Evolutionary conservation across 2,797 vertebrate genomes (phyloP).

Genomic region (Natrix natrix): DNA sequence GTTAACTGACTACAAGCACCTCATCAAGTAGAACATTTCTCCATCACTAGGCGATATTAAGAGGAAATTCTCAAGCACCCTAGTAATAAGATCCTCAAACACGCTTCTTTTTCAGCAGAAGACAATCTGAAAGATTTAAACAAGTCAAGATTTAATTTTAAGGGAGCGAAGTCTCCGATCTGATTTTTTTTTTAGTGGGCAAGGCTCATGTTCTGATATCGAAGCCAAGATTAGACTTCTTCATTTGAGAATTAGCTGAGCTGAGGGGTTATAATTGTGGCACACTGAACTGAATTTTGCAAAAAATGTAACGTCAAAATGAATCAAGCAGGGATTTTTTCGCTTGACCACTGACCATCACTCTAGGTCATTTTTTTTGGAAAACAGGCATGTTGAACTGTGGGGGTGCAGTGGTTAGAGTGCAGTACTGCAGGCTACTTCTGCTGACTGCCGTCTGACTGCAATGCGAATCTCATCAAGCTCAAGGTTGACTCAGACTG

Average conservation of each 20-base stretch:
- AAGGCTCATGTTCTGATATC: constrained; percentile 51
- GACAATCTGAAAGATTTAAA: neutral
- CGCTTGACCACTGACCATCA: constrained; percentile 75
- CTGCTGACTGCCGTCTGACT: too few species aligned
- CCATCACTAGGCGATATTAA: neutral
- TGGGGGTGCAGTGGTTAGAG: too few species aligned
- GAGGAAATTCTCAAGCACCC: neutral
- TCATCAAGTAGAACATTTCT: constrained; percentile 20
- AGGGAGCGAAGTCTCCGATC: constrained; percentile 27
- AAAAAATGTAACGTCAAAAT: too few species aligned
- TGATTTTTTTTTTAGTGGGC: constrained; percentile 54
- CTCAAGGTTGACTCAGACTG: too few species aligned
- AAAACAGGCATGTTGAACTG: constrained; percentile 76
- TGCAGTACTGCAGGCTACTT: too few species aligned
- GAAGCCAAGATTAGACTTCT: constrained; percentile 45
- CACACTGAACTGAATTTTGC: constrained; percentile 54
- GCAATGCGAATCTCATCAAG: too few species aligned
- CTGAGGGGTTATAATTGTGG: constrained; percentile 48
- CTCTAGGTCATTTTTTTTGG: constrained; percentile 91
- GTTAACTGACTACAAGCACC: neutral
- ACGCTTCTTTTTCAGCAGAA: neutral
- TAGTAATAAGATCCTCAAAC: neutral
- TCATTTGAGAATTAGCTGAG: constrained; percentile 37
- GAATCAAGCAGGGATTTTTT: constrained; percentile 79
- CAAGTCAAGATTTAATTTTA: neutral